phyloP scores from a whole-genome alignment of 2,797 vertebrate species.

The Phataginus tetradactyla region DNA sequence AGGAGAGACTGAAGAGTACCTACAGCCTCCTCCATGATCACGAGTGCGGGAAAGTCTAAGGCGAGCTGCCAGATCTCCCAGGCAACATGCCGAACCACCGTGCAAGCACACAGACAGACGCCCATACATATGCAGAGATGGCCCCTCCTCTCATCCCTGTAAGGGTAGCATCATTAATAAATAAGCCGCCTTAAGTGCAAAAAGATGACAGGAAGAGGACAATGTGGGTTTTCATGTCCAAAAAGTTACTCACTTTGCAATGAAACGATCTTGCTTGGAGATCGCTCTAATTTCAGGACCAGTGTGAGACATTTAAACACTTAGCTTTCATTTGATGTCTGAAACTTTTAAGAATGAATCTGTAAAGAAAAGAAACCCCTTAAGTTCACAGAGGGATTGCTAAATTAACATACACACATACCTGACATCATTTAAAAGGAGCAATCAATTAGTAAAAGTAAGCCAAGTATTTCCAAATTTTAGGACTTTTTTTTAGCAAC shows the following conservation, averaged over 20 bases:
- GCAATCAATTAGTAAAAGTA: neutral
- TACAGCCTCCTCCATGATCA: neutral
- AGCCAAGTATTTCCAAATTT: neutral
- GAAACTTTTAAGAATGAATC: neutral
- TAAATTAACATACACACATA: neutral
- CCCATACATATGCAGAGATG: rapidly evolving
- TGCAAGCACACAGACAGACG: neutral
- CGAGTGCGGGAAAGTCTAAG: neutral
- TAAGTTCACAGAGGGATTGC: neutral
- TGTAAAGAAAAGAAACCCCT: neutral
- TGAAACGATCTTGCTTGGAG: neutral
- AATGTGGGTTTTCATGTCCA: neutral
- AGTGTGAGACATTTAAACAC: neutral
- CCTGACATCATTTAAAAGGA: neutral
- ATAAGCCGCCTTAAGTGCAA: neutral
- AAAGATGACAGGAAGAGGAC: neutral
- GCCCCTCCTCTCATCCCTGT: neutral
- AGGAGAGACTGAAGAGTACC: neutral
- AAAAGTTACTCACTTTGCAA: neutral
- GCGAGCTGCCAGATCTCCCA: neutral
- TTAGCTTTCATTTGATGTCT: neutral
- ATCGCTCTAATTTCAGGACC: neutral
- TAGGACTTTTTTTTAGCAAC: neutral
- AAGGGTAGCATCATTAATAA: neutral
- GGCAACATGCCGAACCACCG: neutral